Base-by-base conservation (phyloP, 1,140 invertebrate genomes). In the Drosophila nigrodunni region DNA sequence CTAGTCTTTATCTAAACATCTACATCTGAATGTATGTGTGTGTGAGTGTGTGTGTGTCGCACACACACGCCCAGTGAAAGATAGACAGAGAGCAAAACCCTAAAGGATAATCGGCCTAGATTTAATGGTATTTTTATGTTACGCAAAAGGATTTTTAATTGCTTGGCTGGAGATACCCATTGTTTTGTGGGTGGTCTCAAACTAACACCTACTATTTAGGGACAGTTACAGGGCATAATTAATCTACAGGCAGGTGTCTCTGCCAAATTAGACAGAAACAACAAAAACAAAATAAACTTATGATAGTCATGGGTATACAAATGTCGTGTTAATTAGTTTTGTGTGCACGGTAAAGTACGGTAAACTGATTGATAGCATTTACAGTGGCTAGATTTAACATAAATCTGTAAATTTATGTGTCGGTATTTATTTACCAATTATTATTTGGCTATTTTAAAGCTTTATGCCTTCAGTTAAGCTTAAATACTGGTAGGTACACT, bases 101-200 rank as follows among this genome's bases (percentile, higher is more conserved):
- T 77, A 75, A 74, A 82, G 80, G 72, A 77, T 88, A 87, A 82
- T 87, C 83, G 71, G 65, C 35, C 49, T 61, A 82, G 82, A 82
- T 79, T 87, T 87, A 87, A 87, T 87, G 82, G 66, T 72, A 88
- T 82, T 87, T 87, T 87, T 87, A 87, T 88, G 83, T 82, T 61
- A 60, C 54, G 72, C 77, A 79, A 87, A 86, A 88, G 82, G 82
- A 87, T 87, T 87, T 87, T 87, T 87, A 87, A 87, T 87, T 87
- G 82, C 77, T 49, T 85, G 55, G 55, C 65, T 70, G 78, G 47
- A 68, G 47, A 46, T n/a, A 68, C 43, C 52, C 46, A 39, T 25
- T 30, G 35, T 57, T 25, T 21, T 11, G 21, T 41, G 21, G 15
- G n/a, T 10, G 35, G 13, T 9, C 15, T 30, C 21, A 11, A 18